A percentile compares a stretch with the other conserved stretches of the same genome.
phyloP scores from a whole-genome alignment of 1,140 invertebrate genomes.

The Drosophila gunungcola region DNA sequence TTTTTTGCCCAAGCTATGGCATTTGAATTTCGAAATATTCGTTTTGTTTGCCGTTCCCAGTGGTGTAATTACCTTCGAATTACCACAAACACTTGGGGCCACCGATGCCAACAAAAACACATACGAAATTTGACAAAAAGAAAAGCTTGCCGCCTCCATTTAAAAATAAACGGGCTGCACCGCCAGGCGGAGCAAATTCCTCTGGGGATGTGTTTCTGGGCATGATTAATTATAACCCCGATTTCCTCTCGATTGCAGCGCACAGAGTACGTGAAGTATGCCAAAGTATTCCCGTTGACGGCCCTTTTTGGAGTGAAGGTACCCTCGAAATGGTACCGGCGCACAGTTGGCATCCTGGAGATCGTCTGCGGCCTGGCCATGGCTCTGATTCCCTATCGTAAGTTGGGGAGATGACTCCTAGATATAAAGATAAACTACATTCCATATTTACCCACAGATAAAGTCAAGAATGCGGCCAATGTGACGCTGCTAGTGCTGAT shows the following conservation, averaged over 20 bases:
- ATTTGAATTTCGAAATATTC: conserved; percentile 61
- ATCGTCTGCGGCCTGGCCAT: conserved; percentile 95
- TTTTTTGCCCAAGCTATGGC: conserved; percentile 18
- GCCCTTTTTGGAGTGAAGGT: conserved; percentile 93
- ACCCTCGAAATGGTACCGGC: conserved; percentile 96
- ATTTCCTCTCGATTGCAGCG: conserved; percentile 89
- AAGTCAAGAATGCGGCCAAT: conserved; percentile 95
- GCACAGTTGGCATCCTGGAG: conserved; percentile 94
- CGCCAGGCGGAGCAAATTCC: conserved; percentile 22
- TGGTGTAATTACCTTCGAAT: conserved; percentile 68
- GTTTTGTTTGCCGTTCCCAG: conserved; percentile 35
- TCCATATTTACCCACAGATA: conserved; percentile 87
- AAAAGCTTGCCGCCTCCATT: conserved; percentile 36
- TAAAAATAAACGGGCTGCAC: conserved; percentile 56
- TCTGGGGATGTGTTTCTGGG: conserved; percentile 12
- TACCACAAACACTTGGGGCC: conserved; percentile 56
- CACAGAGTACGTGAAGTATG: conserved; percentile 98
- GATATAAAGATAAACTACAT: neutral
- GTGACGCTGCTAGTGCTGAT: conserved; percentile 92
- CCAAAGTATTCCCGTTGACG: conserved; percentile 97
- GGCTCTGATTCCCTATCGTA: conserved; percentile 94
- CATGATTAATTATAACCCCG: conserved; percentile 48
- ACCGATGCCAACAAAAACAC: conserved; percentile 58
- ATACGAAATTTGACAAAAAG: conserved; percentile 21
- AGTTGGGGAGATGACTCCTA: conserved; percentile 79